phyloP scores from a whole-genome alignment of 2,888 invertebrate genomes.

The Drosophila niveifrons region DNA sequence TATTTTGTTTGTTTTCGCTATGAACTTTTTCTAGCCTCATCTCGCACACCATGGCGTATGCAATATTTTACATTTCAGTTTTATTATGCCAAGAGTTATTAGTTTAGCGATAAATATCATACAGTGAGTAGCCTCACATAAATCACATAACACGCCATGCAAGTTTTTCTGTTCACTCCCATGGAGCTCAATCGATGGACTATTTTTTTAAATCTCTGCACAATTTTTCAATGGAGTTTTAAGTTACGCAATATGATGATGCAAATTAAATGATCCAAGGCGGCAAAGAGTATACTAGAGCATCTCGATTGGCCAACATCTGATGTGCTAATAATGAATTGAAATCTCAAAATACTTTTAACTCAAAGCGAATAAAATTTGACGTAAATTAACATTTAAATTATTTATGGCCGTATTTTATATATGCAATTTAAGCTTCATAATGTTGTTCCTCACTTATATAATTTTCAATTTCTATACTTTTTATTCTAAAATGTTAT shows the following conservation, averaged over 20 bases:
- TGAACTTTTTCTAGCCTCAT: conserved; percentile 36
- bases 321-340: not conserved
- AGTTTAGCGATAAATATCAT: conserved; percentile 63
- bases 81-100: conserved; percentile 68
- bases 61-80: conserved; percentile 58
- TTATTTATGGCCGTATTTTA: too few relatives aligned
- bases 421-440: not conserved
- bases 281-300: not conserved
- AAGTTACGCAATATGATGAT: not conserved
- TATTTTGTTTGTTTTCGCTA: conserved; percentile 31
- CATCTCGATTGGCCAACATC: not conserved
- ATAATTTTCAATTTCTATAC: not conserved
- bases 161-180: conserved; percentile 2
- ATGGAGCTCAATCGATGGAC: conserved; percentile 3
- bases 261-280: not conserved
- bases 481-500: too few relatives aligned
- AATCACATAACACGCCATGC: conserved; percentile 33
- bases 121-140: conserved; percentile 36
- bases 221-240: not conserved
- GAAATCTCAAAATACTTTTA: not conserved
- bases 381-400: too few relatives aligned
- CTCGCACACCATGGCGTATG: conserved; percentile 47
- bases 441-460: not conserved
- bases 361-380: too few relatives aligned
- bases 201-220: not conserved